A percentile compares a stretch with the other conserved stretches of the same genome.
Conservation (phyloP, 2,797 vertebrate genomes). For the Dendrocincla fuliginosa region DNA sequence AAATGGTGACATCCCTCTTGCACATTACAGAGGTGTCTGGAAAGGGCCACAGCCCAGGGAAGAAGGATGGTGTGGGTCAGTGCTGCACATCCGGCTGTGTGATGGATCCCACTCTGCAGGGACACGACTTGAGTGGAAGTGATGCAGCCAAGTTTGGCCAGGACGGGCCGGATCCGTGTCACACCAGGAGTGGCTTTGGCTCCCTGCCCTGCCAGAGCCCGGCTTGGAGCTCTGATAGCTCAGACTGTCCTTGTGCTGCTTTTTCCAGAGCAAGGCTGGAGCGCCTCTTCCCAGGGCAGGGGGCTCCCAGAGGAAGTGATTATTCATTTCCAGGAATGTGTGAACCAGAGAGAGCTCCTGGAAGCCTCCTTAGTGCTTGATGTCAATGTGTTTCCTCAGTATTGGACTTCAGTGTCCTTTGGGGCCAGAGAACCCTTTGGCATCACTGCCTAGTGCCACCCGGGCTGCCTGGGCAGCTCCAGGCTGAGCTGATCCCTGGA, state of each 20-base stretch:
- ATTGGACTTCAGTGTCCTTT: rapidly evolving
- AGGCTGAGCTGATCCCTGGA: background rate
- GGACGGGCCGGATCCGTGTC: background rate
- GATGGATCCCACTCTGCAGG: background rate
- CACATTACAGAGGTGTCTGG: background rate
- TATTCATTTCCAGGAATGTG: constrained; percentile 51
- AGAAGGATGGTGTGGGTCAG: background rate
- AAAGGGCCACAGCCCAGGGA: background rate
- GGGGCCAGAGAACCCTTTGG: background rate
- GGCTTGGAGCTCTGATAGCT: background rate
- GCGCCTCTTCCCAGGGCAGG: background rate
- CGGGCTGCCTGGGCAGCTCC: background rate
- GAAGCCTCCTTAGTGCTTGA: background rate
- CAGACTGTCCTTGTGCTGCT: background rate
- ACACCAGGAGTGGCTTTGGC: background rate
- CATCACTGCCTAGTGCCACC: background rate
- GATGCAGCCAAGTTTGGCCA: background rate
- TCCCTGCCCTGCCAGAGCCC: background rate
- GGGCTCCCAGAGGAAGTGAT: constrained; percentile 6
- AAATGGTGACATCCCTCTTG: background rate
- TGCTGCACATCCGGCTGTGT: rapidly evolving
- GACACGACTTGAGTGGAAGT: background rate
- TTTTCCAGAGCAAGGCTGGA: background rate
- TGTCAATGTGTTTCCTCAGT: background rate
- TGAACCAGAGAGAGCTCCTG: constrained; percentile 30